These are phyloP conservation scores for Sorex fumeus DNA, from an alignment of 2,113 vertebrate species.

Conservation along the genomic window DNA sequence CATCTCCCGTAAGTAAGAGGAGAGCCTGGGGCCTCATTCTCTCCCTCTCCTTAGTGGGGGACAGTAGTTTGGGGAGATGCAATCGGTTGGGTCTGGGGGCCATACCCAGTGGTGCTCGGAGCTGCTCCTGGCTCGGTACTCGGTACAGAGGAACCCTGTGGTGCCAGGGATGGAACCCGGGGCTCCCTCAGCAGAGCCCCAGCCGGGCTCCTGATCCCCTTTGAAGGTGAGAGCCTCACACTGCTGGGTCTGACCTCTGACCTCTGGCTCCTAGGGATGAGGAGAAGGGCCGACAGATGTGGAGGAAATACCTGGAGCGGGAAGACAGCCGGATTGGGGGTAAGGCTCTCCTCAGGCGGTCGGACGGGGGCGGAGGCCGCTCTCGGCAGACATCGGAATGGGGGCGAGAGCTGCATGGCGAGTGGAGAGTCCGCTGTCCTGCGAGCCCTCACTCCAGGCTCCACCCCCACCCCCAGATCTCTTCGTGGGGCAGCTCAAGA, in stretches of 20 bases:
- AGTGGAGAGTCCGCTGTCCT: neutral
- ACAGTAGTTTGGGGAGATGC: neutral
- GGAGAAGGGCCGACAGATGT: constrained; percentile 96
- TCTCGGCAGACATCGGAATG: no score
- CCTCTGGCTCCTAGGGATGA: constrained; percentile 90
- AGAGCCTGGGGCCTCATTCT: neutral
- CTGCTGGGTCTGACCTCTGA: neutral
- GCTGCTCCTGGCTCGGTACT: neutral
- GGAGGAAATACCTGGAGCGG: constrained; percentile 95
- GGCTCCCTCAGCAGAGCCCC: no score
- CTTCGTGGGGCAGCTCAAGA: constrained; percentile 98
- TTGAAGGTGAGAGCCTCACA: neutral
- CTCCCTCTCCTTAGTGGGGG: neutral
- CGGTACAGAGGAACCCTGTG: neutral
- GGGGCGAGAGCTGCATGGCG: neutral
- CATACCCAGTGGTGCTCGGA: no score
- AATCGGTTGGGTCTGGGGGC: neutral
- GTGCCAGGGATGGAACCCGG: no score
- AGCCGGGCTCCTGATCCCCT: no score
- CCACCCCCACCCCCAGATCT: constrained; percentile 89
- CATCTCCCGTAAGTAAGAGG: constrained; percentile 93
- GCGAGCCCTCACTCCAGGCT: neutral
- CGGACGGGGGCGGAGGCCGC: no score
- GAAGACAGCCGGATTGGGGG: constrained; percentile 98
- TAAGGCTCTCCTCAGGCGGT: constrained; percentile 77